These are phyloP conservation scores for Spheniscus humboldti DNA, from an alignment of 2,797 vertebrate genomes.

Conservation along the genomic window DNA sequence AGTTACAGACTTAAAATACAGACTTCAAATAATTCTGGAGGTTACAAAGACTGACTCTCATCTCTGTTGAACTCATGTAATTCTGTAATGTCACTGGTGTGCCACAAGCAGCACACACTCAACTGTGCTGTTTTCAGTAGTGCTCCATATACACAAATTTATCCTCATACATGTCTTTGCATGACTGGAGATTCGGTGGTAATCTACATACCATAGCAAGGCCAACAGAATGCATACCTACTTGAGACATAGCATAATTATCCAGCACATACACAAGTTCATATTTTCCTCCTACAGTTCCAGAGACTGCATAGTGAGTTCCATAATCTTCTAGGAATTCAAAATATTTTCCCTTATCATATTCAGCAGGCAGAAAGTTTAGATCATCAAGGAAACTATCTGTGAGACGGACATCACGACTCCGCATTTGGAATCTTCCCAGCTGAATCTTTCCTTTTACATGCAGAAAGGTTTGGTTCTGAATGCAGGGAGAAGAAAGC, in stretches of 20 bases:
- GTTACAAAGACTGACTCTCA: not conserved
- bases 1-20: not conserved
- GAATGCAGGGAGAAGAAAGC: not conserved
- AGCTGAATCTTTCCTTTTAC: conserved; percentile 83
- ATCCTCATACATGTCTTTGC: not conserved
- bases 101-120: not conserved
- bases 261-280: conserved; percentile 88
- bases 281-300: conserved; percentile 85
- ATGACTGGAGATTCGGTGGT: not conserved
- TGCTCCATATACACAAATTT: not conserved
- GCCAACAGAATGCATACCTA: conserved; percentile 41
- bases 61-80: not conserved
- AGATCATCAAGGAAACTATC: conserved; percentile 79
- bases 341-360: conserved; percentile 89
- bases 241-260: conserved; percentile 35
- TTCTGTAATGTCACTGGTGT: not conserved
- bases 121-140: not conserved
- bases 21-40: not conserved
- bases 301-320: conserved; percentile 87
- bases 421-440: conserved; percentile 84
- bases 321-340: conserved; percentile 90
- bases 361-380: conserved; percentile 77
- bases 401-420: conserved; percentile 66
- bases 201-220: not conserved
- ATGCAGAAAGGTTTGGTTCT: conserved; percentile 82